Conservation (phyloP, 2,888 invertebrate genomes). For the Ectemnius cavifrons region DNA sequence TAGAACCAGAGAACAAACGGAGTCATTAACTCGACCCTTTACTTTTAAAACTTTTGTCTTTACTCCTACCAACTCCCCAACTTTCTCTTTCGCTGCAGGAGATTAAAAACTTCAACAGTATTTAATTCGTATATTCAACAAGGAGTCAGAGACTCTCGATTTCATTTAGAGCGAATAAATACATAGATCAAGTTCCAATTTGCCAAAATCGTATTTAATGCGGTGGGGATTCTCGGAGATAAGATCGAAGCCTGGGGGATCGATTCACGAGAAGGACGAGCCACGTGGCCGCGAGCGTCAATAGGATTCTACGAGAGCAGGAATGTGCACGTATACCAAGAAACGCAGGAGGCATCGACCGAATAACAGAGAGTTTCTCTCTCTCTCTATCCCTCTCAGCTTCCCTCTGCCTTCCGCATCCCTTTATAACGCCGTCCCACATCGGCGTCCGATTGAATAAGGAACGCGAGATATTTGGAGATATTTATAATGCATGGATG, state of each 20-base stretch:
- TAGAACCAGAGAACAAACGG: too few relatives aligned
- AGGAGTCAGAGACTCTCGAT: too few relatives aligned
- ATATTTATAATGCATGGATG: conserved; percentile 67
- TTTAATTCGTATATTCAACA: too few relatives aligned
- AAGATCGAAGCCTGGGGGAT: not conserved
- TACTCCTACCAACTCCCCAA: too few relatives aligned
- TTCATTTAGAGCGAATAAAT: not conserved
- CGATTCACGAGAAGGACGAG: conserved; percentile 27
- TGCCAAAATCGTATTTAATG: too few relatives aligned
- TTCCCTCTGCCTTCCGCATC: conserved; percentile 7
- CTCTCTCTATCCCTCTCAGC: not conserved
- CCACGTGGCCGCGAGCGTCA: conserved; percentile 22
- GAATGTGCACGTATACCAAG: conserved; percentile 23
- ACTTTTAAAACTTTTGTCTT: too few relatives aligned
- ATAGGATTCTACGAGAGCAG: conserved; percentile 27
- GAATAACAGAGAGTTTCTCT: conserved; percentile 38
- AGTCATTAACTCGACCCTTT: too few relatives aligned
- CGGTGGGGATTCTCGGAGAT: too few relatives aligned
- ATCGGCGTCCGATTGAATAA: conserved; percentile 47
- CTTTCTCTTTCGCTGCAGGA: too few relatives aligned
- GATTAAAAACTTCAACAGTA: too few relatives aligned
- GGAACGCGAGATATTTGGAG: conserved; percentile 64
- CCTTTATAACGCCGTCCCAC: not conserved
- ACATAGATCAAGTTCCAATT: too few relatives aligned
- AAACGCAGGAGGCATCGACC: conserved; percentile 44